Conservation (phyloP, 1,140 invertebrate genomes). For the Gryllus bimaculatus region DNA sequence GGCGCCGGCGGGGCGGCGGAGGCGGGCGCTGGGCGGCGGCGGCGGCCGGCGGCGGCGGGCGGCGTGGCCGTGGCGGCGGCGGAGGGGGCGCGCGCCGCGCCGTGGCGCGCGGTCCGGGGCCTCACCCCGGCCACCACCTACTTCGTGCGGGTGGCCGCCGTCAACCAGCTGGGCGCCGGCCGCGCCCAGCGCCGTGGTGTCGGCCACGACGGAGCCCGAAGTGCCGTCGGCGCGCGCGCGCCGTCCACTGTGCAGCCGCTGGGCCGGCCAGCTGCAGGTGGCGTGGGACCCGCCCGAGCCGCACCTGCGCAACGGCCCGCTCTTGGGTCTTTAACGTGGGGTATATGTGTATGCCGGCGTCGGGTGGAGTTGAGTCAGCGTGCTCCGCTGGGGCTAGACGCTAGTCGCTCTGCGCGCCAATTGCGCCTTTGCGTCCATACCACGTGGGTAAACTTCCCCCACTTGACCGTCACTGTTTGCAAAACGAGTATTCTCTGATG, state of each 20-base stretch:
- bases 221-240: slow-evolving; percentile 37
- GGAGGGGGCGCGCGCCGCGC: background rate
- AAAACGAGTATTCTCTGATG: no score
- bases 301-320: slow-evolving; percentile 39
- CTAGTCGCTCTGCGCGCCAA: no score
- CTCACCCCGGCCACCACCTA: slow-evolving; percentile 40
- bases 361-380: background rate
- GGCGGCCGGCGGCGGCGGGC: no score
- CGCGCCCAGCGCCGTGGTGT: slow-evolving; percentile 32
- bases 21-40: no score
- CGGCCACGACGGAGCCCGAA: slow-evolving; percentile 33
- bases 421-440: no score
- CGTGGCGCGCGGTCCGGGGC: slow-evolving; percentile 24
- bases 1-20: no score
- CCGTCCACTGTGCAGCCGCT: slow-evolving; percentile 38
- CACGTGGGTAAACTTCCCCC: no score
- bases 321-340: slow-evolving; percentile 46
- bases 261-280: slow-evolving; percentile 37
- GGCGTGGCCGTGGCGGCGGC: no score
- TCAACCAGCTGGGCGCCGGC: slow-evolving; percentile 35
- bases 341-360: slow-evolving; percentile 12
- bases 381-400: no score
- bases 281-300: slow-evolving; percentile 39
- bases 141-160: slow-evolving; percentile 36
- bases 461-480: no score